Evolutionary conservation across 2,888 invertebrate species (phyloP).

Genomic region (Ptychoptera albimana): DNA sequence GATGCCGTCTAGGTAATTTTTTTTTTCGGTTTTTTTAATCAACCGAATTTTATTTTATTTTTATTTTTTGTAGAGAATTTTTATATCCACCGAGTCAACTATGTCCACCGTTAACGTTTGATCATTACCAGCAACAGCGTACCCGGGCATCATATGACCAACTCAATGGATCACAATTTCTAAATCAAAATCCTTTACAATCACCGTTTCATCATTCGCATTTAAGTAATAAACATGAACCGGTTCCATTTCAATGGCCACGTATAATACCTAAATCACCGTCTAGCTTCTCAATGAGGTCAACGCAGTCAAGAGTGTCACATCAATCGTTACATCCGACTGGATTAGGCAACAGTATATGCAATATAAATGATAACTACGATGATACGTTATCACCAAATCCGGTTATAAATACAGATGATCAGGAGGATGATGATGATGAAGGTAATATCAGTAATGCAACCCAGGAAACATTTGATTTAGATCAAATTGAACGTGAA

Average conservation of each 20-base stretch:
- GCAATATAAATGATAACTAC: not conserved
- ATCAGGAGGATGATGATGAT: not conserved
- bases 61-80: too few relatives aligned
- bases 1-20: conserved; percentile 2
- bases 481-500: conserved; percentile 29
- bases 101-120: too few relatives aligned
- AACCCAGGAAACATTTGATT: conserved; percentile 22
- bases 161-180: too few relatives aligned
- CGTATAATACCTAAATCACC: conserved; percentile 27
- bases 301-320: conserved; percentile 7
- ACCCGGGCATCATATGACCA: too few relatives aligned
- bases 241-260: conserved; percentile 21
- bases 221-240: not conserved
- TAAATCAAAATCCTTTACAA: too few relatives aligned
- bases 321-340: conserved; percentile 6
- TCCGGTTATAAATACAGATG: not conserved
- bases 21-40: not conserved
- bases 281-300: conserved; percentile 20
- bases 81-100: too few relatives aligned
- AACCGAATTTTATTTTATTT: too few relatives aligned
- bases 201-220: not conserved
- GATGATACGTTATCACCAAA: too few relatives aligned
- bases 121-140: too few relatives aligned
- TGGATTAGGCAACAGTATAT: conserved; percentile 8
- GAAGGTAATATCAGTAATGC: not conserved